A percentile compares a stretch with the other conserved stretches of the same genome.
Conservation (phyloP, 1,140 invertebrate genomes). For the Eriocheir sinensis region DNA sequence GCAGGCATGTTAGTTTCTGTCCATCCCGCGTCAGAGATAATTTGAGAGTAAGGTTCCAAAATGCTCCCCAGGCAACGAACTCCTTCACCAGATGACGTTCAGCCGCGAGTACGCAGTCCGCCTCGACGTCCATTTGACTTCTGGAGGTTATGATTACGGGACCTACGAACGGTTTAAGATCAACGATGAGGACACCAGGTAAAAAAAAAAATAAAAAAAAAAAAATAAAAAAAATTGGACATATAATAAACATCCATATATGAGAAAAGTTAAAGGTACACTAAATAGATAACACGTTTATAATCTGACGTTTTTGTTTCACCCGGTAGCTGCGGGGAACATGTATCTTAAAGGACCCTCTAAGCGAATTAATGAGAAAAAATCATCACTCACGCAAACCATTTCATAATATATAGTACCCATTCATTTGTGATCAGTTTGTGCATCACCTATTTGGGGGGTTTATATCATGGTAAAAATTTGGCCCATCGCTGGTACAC, state of each 20-base stretch:
- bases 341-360: too few species aligned
- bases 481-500: too few species aligned
- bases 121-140: neutral
- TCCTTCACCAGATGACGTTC: slow-evolving; percentile 28
- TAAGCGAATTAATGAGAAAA: too few species aligned
- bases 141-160: neutral
- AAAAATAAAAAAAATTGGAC: too few species aligned
- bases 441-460: too few species aligned
- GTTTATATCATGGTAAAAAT: too few species aligned
- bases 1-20: neutral
- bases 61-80: slow-evolving; percentile 28
- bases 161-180: neutral
- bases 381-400: too few species aligned
- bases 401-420: too few species aligned
- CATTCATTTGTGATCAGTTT: too few species aligned
- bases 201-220: neutral
- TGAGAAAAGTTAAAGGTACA: neutral
- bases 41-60: neutral
- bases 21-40: neutral
- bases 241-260: neutral
- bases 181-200: neutral
- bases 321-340: neutral
- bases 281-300: too few species aligned
- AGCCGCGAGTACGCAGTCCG: slow-evolving; percentile 23
- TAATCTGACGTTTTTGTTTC: neutral